These are phyloP conservation scores for Amphipoea lucens DNA, from an alignment of 2,888 invertebrate species.

Conservation along the genomic window DNA sequence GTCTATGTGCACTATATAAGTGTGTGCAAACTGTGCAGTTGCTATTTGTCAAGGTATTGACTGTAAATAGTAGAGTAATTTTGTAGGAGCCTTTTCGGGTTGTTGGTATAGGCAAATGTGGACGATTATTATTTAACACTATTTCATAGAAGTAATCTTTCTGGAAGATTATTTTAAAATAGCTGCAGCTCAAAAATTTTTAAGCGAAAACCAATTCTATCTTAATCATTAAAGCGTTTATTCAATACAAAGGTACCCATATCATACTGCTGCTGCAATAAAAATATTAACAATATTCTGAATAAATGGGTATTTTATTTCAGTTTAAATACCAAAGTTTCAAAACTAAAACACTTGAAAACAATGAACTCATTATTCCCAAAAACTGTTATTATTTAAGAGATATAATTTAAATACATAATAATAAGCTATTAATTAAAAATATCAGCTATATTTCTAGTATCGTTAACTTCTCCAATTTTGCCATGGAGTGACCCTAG, in stretches of 20 bases:
- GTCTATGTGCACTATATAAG: neutral
- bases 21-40: slow-evolving; percentile 2
- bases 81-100: slow-evolving; percentile 9
- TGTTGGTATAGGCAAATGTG: slow-evolving; percentile 5
- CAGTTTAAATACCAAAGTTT: slow-evolving; percentile 35
- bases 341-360: slow-evolving; percentile 17
- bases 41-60: neutral
- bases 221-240: neutral
- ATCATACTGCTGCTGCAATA: slow-evolving; percentile 1
- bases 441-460: neutral
- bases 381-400: slow-evolving; percentile 37
- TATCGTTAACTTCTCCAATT: neutral
- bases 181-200: neutral
- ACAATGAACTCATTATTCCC: slow-evolving; percentile 42
- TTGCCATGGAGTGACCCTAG: neutral
- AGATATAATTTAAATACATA: slow-evolving; percentile 35
- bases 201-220: neutral
- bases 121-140: slow-evolving; percentile 18
- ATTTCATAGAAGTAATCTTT: neutral
- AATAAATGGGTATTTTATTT: slow-evolving; percentile 24
- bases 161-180: neutral
- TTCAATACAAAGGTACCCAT: slow-evolving; percentile 43
- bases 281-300: slow-evolving; percentile 6
- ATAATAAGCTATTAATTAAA: slow-evolving; percentile 14
- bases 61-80: slow-evolving; percentile 8